Conservation (phyloP, 53 echinoderm and acorn worm species). For the Apostichopus leukothele region DNA sequence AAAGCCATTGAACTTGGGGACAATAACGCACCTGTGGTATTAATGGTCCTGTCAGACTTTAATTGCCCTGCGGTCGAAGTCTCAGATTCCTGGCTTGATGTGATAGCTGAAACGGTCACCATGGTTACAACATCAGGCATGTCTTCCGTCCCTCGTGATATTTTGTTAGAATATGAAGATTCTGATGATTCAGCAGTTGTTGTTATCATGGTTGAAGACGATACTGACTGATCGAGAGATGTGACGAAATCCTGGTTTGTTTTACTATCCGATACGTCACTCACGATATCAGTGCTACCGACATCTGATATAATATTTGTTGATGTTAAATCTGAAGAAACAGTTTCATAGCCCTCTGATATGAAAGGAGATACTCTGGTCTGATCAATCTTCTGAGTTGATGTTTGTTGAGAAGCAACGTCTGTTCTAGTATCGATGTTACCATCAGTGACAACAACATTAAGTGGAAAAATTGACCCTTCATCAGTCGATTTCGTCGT, state of each 20-base stretch:
- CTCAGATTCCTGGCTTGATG: too few relatives aligned
- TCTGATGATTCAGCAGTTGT: too few relatives aligned
- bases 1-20: too few relatives aligned
- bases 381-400: constrained; percentile 13
- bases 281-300: constrained; percentile 8
- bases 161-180: too few relatives aligned
- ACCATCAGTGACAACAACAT: constrained; percentile 13
- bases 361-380: constrained; percentile 7
- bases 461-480: background rate
- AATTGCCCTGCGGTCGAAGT: too few relatives aligned
- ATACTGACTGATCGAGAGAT: background rate
- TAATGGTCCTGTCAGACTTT: too few relatives aligned
- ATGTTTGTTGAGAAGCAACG: constrained; percentile 1
- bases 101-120: too few relatives aligned
- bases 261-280: constrained; percentile 1
- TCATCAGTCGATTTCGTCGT: too few relatives aligned
- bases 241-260: constrained; percentile 13
- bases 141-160: too few relatives aligned
- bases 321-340: constrained; percentile 13
- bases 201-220: too few relatives aligned
- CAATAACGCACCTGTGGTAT: too few relatives aligned
- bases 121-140: too few relatives aligned
- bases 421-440: constrained; percentile 13
- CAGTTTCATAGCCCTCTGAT: constrained; percentile 13
- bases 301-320: constrained; percentile 7